A percentile compares a stretch with the other conserved stretches of the same genome.
These are phyloP conservation scores for Alexandromys fortis DNA, from an alignment of 2,113 vertebrate genomes.

Conservation along the genomic window DNA sequence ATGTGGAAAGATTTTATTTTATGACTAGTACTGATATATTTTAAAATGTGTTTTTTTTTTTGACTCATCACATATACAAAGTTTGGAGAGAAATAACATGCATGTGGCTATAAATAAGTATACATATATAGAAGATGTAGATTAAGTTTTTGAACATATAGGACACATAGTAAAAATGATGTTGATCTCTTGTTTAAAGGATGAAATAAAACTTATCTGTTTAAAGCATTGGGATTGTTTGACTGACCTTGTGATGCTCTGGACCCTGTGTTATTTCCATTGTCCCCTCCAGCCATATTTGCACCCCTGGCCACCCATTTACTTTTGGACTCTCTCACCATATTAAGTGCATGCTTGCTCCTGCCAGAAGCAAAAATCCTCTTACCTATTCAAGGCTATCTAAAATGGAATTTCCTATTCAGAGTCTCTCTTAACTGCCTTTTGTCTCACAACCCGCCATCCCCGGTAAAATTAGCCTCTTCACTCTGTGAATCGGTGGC, in stretches of 20 bases:
- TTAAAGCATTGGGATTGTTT: neutral
- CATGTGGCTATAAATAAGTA: neutral
- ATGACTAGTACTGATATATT: neutral
- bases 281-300: neutral
- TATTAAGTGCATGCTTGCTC: neutral
- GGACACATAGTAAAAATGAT: neutral
- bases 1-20: neutral
- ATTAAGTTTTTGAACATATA: neutral
- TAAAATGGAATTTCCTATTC: neutral
- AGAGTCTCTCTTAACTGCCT: constrained; percentile 36
- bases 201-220: neutral
- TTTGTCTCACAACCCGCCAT: neutral
- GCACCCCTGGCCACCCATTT: fast-evolving
- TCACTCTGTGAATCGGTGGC: neutral
- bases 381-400: constrained; percentile 2
- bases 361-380: neutral
- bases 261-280: neutral
- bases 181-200: neutral
- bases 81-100: neutral
- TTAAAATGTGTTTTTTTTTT: constrained; percentile 1
- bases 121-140: neutral
- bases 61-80: neutral
- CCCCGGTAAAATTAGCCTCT: constrained; percentile 38
- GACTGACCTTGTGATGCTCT: neutral
- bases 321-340: neutral